Conservation (phyloP, 2,797 vertebrate species). For the Pantherophis vulpinus region DNA sequence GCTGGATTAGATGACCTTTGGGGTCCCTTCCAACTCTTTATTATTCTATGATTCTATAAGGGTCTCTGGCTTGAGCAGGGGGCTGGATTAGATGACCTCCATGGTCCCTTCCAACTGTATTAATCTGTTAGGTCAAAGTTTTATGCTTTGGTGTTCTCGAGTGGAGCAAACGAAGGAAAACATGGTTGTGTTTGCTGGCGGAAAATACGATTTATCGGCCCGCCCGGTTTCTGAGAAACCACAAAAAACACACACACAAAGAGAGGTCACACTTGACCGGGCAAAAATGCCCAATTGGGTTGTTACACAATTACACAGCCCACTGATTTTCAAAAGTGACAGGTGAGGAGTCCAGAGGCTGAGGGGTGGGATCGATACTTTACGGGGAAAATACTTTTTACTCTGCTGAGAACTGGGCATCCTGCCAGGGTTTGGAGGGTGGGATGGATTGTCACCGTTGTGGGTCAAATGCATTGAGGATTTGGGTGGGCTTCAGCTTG, state of each 20-base stretch:
- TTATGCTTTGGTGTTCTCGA: too few relatives aligned
- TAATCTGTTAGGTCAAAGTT: too few relatives aligned
- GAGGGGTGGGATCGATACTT: rapidly evolving
- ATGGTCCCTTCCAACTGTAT: too few relatives aligned
- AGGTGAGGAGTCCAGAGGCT: neutral
- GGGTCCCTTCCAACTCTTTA: too few relatives aligned
- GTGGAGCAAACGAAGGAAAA: too few relatives aligned
- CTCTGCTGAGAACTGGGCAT: neutral
- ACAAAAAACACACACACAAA: neutral
- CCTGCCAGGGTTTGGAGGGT: neutral
- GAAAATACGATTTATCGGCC: too few relatives aligned
- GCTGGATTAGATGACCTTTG: neutral
- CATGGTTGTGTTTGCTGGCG: rapidly evolving
- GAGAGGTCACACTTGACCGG: neutral
- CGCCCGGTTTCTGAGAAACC: too few relatives aligned
- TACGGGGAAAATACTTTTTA: neutral
- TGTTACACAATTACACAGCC: neutral
- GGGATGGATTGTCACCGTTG: neutral
- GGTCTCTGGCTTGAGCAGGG: too few relatives aligned
- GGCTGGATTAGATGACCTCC: too few relatives aligned
- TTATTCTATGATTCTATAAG: too few relatives aligned
- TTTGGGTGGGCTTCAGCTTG: neutral
- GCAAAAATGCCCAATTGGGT: neutral
- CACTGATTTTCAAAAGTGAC: neutral
- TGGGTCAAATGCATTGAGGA: neutral